These are phyloP conservation scores for Taenioides sp. DNA, from an alignment of 2,797 vertebrate genomes.

Conservation along the genomic window DNA sequence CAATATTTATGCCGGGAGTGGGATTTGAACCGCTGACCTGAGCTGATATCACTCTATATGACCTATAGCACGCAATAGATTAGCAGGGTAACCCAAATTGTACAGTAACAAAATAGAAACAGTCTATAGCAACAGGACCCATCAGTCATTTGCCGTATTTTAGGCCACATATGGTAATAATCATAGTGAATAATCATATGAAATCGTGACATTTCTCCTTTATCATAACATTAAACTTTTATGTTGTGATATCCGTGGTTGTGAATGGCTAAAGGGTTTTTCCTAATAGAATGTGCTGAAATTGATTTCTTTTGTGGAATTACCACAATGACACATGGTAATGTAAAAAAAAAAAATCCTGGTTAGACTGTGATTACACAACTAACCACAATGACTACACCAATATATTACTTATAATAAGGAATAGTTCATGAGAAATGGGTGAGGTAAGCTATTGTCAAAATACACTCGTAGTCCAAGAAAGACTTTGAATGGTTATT, in stretches of 20 bases:
- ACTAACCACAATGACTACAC: slow-evolving; percentile 28
- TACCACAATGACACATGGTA: slow-evolving; percentile 36
- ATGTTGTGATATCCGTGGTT: slow-evolving; percentile 10
- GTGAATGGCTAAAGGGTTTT: slow-evolving; percentile 28
- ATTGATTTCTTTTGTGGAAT: slow-evolving; percentile 23
- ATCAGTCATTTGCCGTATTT: not conserved
- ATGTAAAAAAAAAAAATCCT: slow-evolving; percentile 38
- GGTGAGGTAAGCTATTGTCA: slow-evolving; percentile 1
- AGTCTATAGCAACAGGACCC: not conserved
- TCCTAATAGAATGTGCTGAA: slow-evolving; percentile 36
- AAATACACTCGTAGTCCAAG: not conserved
- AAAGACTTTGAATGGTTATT: not conserved
- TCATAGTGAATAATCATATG: not conserved
- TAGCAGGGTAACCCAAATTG: not conserved
- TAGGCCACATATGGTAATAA: not conserved
- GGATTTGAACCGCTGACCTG: no score
- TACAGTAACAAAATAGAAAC: no score
- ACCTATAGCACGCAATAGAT: not conserved
- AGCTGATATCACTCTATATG: no score
- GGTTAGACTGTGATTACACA: slow-evolving; percentile 39
- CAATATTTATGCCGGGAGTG: no score
- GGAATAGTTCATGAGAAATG: slow-evolving; percentile 8
- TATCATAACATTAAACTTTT: not conserved
- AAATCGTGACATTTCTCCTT: not conserved
- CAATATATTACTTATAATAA: slow-evolving; percentile 16